These are phyloP conservation scores for Tragelaphus strepsiceros DNA, from an alignment of 2,113 vertebrate species.

Conservation along the genomic window DNA sequence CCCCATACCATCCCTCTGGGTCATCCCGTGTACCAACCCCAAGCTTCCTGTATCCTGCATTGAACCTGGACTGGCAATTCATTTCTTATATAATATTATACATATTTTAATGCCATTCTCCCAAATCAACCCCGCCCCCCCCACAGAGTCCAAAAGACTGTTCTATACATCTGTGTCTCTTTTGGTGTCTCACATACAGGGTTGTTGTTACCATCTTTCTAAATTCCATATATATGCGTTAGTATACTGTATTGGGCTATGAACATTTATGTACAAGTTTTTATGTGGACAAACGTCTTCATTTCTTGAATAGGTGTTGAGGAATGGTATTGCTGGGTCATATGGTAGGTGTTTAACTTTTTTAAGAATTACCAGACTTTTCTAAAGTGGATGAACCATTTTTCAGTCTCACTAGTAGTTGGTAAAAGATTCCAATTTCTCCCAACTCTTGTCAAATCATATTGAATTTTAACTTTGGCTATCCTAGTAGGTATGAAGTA, in stretches of 20 bases:
- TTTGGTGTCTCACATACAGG: too few relatives aligned
- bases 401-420: not conserved
- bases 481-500: not conserved
- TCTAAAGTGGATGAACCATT: not conserved
- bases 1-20: too few relatives aligned
- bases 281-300: not conserved
- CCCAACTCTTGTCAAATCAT: not conserved
- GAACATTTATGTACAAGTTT: not conserved
- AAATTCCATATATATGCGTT: too few relatives aligned
- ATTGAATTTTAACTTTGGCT: not conserved
- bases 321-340: not conserved
- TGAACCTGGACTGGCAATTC: too few relatives aligned
- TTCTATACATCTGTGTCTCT: too few relatives aligned
- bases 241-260: not conserved
- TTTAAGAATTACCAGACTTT: not conserved
- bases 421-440: not conserved
- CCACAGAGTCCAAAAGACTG: too few relatives aligned
- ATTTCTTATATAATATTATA: too few relatives aligned
- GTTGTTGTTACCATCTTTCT: too few relatives aligned
- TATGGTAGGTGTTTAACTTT: not conserved
- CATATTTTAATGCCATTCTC: too few relatives aligned
- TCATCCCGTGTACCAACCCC: too few relatives aligned
- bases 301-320: not conserved
- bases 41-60: too few relatives aligned
- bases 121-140: too few relatives aligned